phyloP scores from a whole-genome alignment of 64 coral and sea anemone species.

The Montipora sp. region DNA sequence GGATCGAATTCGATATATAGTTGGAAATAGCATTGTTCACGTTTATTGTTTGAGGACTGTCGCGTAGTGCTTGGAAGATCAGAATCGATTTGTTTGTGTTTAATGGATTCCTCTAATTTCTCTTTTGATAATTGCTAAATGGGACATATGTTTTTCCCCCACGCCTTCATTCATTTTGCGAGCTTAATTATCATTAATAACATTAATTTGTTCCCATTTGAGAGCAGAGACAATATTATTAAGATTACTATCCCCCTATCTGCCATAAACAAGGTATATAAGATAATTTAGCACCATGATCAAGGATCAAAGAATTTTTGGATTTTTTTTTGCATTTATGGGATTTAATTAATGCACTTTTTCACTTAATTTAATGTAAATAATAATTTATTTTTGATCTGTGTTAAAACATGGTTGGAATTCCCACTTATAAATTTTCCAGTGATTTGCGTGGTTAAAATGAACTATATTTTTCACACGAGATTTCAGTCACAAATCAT shows the following conservation, averaged over 20 bases:
- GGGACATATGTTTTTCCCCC: slow-evolving; percentile 15
- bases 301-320: background rate
- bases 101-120: background rate
- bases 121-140: background rate
- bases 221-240: no score
- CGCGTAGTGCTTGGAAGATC: background rate
- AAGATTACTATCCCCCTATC: background rate
- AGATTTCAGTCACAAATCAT: no score
- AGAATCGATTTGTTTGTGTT: background rate
- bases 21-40: background rate
- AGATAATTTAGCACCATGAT: background rate
- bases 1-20: no score
- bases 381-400: no score
- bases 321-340: background rate
- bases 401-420: no score
- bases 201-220: slow-evolving; percentile 26
- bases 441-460: no score
- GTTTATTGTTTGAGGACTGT: background rate
- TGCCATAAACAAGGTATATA: background rate
- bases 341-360: no score
- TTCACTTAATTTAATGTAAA: no score
- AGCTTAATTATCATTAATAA: slow-evolving; percentile 16
- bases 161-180: background rate
- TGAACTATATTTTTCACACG: no score
- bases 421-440: background rate